Percentiles rank a stretch among this genome's conserved stretches.
phyloP scores from a whole-genome alignment of 2,888 invertebrate species.

The Tetropium fuscum region DNA sequence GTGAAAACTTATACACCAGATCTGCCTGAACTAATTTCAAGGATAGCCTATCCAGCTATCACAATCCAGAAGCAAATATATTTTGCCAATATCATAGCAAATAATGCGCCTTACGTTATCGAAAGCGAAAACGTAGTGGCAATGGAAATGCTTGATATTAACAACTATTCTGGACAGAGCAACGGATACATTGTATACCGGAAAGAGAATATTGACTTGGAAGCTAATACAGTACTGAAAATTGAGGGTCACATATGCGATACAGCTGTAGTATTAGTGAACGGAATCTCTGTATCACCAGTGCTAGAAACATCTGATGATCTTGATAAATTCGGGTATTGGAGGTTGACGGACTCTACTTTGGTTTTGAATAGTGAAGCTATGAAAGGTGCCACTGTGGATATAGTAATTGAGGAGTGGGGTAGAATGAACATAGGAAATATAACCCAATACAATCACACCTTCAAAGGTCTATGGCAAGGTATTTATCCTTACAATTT shows the following conservation, averaged over 20 bases:
- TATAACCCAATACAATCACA: conserved; percentile 61
- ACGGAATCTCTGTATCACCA: conserved; percentile 61
- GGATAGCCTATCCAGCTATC: conserved; percentile 75
- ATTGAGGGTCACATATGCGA: conserved; percentile 65
- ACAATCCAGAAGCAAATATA: conserved; percentile 46
- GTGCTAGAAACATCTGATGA: conserved; percentile 51
- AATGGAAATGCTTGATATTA: conserved; percentile 62
- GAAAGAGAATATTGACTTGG: conserved; percentile 54
- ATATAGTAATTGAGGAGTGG: conserved; percentile 78
- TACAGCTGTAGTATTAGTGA: conserved; percentile 67
- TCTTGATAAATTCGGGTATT: conserved; percentile 63
- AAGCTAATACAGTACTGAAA: conserved; percentile 51
- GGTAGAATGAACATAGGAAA: conserved; percentile 77
- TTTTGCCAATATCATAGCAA: conserved; percentile 35
- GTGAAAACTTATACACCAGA: conserved; percentile 65
- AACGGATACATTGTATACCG: conserved; percentile 70
- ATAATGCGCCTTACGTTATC: conserved; percentile 34
- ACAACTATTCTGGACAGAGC: conserved; percentile 67
- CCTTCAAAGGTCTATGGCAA: conserved; percentile 60
- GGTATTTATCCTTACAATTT: no score
- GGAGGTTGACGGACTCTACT: conserved; percentile 56
- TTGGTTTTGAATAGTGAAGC: conserved; percentile 40
- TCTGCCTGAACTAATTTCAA: conserved; percentile 80
- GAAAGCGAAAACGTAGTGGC: conserved; percentile 41
- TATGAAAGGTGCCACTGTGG: conserved; percentile 57